Evolutionary conservation across 2,888 invertebrate genomes (phyloP).

Genomic region (Gymnoscelis rufifasciata): DNA sequence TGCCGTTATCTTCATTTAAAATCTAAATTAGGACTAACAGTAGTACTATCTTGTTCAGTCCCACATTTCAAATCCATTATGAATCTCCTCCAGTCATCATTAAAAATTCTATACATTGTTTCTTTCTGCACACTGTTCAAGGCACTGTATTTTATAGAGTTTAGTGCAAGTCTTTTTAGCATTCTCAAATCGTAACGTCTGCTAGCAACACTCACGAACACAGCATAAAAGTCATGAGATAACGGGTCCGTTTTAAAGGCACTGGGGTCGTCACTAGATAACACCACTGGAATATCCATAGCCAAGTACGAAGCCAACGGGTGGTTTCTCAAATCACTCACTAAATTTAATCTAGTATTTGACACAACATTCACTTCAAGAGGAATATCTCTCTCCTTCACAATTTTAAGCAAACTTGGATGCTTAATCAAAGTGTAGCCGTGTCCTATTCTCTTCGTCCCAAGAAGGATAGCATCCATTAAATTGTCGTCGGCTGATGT

Average conservation of each 20-base stretch:
- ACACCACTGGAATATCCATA: conserved; percentile 83
- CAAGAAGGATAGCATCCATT: conserved; percentile 86
- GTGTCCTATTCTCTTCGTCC: conserved; percentile 87
- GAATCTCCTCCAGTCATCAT: conserved; percentile 54
- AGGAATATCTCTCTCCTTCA: conserved; percentile 80
- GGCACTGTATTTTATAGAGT: conserved; percentile 85
- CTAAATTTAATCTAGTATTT: conserved; percentile 84
- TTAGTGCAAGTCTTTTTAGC: conserved; percentile 85
- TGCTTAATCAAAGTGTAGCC: conserved; percentile 87
- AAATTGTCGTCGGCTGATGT: conserved; percentile 84
- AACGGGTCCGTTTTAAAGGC: conserved; percentile 86
- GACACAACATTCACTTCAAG: conserved; percentile 90
- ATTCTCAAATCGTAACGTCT: conserved; percentile 83
- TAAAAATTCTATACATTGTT: conserved; percentile 40
- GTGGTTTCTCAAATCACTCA: conserved; percentile 87
- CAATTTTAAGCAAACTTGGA: conserved; percentile 79
- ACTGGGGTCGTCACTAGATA: conserved; percentile 89
- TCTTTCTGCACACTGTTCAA: conserved; percentile 44
- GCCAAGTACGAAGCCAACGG: conserved; percentile 83
- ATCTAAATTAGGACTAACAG: too few relatives aligned
- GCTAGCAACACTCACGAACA: conserved; percentile 87
- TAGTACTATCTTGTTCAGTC: not conserved
- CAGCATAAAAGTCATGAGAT: conserved; percentile 88
- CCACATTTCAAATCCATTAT: conserved; percentile 40
- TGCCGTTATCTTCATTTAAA: too few relatives aligned